These are phyloP conservation scores for Poeciliopsis gracilis DNA, from an alignment of 2,797 vertebrate species.

Conservation along the genomic window DNA sequence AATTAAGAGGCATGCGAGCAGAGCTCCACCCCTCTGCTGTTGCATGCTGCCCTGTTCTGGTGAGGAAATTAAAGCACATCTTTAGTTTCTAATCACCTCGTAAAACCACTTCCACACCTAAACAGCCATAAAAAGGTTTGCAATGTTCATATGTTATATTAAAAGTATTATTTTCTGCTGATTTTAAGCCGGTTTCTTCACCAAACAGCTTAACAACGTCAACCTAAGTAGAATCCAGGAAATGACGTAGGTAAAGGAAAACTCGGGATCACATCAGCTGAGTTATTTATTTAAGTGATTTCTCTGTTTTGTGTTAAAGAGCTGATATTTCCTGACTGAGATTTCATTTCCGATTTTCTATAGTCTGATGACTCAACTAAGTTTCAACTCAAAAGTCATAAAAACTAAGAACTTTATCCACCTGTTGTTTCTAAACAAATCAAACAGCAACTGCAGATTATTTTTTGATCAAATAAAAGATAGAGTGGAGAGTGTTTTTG, in stretches of 20 bases:
- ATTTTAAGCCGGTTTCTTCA: not conserved
- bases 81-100: not conserved
- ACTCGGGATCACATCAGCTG: not conserved
- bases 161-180: not conserved
- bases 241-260: not conserved
- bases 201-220: not conserved
- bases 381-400: not conserved
- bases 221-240: not conserved
- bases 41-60: constrained; percentile 3
- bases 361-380: not conserved
- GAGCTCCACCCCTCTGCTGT: constrained; percentile 59
- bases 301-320: not conserved
- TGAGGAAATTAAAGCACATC: not conserved
- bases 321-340: not conserved
- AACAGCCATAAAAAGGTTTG: not conserved
- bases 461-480: not conserved
- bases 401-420: not conserved
- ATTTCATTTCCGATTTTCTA: not conserved
- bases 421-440: not conserved
- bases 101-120: not conserved
- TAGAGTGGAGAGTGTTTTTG: not conserved
- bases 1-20: constrained; percentile 15
- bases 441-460: not conserved
- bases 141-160: not conserved
- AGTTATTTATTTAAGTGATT: not conserved